Evolutionary conservation across 2,113 vertebrate genomes (phyloP).

Genomic region (Hippocampus guttulatus): DNA sequence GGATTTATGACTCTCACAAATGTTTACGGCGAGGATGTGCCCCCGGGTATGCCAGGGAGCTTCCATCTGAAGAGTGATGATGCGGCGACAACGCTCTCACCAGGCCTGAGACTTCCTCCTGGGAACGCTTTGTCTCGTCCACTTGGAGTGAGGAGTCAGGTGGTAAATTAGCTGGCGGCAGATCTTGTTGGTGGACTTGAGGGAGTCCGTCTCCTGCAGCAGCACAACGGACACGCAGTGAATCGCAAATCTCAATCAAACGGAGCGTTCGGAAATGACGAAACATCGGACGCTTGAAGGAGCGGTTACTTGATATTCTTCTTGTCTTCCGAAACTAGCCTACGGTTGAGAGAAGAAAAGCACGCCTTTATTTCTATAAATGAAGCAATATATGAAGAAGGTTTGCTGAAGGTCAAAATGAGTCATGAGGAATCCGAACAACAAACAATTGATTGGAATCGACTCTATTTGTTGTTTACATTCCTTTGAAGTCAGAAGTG

Average conservation of each 20-base stretch:
- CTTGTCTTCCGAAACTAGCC: too few relatives aligned
- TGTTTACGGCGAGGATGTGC: slow-evolving; percentile 10
- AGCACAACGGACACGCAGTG: background rate
- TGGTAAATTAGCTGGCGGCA: slow-evolving; percentile 87
- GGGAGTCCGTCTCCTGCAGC: slow-evolving; percentile 75
- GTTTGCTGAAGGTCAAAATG: too few relatives aligned
- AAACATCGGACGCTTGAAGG: background rate
- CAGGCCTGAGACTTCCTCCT: slow-evolving; percentile 78
- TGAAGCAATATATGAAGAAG: too few relatives aligned
- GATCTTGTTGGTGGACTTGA: slow-evolving; percentile 84
- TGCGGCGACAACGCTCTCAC: slow-evolving; percentile 65
- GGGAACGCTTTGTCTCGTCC: slow-evolving; percentile 72
- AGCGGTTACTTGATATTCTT: background rate
- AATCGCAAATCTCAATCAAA: background rate
- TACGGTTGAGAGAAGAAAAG: too few relatives aligned
- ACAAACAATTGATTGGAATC: too few relatives aligned
- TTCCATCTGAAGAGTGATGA: slow-evolving; percentile 13
- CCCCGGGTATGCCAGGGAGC: slow-evolving; percentile 1
- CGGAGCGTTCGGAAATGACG: background rate
- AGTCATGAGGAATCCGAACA: too few relatives aligned
- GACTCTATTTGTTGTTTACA: too few relatives aligned
- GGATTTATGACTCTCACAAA: slow-evolving; percentile 9
- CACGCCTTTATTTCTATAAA: too few relatives aligned
- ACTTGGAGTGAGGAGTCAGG: slow-evolving; percentile 83
- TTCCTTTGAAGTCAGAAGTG: too few relatives aligned